phyloP scores from a whole-genome alignment of 2,797 vertebrate species.

The Lutjanus argentimaculatus region DNA sequence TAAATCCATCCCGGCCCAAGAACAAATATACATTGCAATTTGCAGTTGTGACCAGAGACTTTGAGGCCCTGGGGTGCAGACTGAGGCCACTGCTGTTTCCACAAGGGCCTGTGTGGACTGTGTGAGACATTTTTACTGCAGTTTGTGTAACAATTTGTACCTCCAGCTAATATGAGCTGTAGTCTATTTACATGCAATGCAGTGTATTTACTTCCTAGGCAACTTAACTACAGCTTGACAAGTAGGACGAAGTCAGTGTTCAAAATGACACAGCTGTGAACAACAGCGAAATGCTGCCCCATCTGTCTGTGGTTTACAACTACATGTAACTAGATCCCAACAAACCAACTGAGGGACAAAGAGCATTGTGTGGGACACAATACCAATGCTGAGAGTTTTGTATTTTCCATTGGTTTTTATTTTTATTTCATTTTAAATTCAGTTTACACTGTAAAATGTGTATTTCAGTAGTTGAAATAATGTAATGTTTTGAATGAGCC shows the following conservation, averaged over 20 bases:
- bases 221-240: conserved; percentile 9
- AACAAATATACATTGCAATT: conserved; percentile 79
- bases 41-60: conserved; percentile 58
- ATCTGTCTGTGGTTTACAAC: conserved; percentile 55
- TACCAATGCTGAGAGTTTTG: no score
- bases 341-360: no score
- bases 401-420: no score
- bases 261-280: conserved; percentile 12
- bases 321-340: conserved; percentile 40
- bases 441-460: no score
- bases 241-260: conserved; percentile 22
- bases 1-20: conserved; percentile 67
- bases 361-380: no score
- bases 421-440: no score
- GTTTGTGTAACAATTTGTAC: conserved; percentile 27
- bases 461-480: no score
- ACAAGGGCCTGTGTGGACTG: neutral
- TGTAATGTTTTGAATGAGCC: no score
- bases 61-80: conserved; percentile 34
- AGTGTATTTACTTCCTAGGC: conserved; percentile 22
- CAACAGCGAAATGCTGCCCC: conserved; percentile 74
- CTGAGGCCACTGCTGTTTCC: conserved; percentile 34
- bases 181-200: neutral
- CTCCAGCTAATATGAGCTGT: conserved; percentile 24
- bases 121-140: neutral